phyloP scores from a whole-genome alignment of 2,888 invertebrate species.

The Lasioglossum pauxillum region DNA sequence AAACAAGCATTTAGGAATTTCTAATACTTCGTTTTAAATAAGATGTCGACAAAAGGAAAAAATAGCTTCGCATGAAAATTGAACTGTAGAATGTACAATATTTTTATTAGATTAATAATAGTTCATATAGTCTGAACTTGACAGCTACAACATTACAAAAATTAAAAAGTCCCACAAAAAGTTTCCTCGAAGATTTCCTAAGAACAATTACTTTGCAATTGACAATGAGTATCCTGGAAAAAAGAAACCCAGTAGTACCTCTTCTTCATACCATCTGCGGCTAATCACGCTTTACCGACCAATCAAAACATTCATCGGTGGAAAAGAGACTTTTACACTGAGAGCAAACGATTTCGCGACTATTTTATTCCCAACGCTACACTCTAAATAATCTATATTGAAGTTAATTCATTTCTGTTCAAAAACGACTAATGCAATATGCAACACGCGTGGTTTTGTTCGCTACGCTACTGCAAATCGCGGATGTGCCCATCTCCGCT shows the following conservation, averaged over 20 bases:
- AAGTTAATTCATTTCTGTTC: too few species aligned
- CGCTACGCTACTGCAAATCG: too few species aligned
- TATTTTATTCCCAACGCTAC: too few species aligned
- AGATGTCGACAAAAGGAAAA: background rate
- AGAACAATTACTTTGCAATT: background rate
- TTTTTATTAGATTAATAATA: background rate
- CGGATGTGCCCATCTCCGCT: too few species aligned
- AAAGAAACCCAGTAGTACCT: background rate
- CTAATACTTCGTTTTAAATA: constrained; percentile 41
- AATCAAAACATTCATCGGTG: background rate
- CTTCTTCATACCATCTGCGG: background rate
- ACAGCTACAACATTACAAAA: background rate
- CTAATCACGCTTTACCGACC: background rate
- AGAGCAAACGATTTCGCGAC: background rate
- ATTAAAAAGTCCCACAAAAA: background rate
- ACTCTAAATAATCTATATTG: too few species aligned
- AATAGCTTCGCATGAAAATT: background rate
- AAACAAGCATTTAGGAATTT: constrained; percentile 60
- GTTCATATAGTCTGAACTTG: background rate
- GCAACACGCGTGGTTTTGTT: too few species aligned
- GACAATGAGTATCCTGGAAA: background rate
- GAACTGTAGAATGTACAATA: background rate
- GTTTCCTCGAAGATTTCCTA: background rate
- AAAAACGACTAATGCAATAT: too few species aligned
- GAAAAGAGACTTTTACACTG: background rate